A percentile compares a stretch with the other conserved stretches of the same genome.
phyloP scores from a whole-genome alignment of 2,888 invertebrate species.

The Brachynemurus nebulosus region DNA sequence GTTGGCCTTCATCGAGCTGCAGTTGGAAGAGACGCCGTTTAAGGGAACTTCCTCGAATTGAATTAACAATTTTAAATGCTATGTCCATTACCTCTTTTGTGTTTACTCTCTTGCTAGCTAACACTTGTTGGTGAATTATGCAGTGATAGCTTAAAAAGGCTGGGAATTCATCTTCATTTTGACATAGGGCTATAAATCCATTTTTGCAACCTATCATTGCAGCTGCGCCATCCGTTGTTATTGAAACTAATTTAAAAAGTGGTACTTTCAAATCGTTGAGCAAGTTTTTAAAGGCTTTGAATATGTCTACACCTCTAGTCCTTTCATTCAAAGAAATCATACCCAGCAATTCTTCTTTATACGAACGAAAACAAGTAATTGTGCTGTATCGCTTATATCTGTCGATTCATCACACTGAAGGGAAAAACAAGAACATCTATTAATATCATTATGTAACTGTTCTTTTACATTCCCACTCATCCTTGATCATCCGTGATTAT shows the following conservation, averaged over 20 bases:
- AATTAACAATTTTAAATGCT: constrained; percentile 16
- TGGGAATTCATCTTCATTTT: no score
- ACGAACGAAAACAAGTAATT: constrained; percentile 15
- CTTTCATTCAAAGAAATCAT: constrained; percentile 16
- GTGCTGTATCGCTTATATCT: constrained; percentile 10
- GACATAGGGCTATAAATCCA: constrained; percentile 14
- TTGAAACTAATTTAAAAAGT: constrained; percentile 10
- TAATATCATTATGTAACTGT: constrained; percentile 12
- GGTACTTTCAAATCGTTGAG: constrained; percentile 14
- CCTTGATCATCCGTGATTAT: constrained; percentile 11
- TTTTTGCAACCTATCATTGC: constrained; percentile 14
- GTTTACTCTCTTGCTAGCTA: constrained; percentile 12
- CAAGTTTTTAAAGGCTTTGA: constrained; percentile 14
- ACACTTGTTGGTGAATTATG: constrained; percentile 15
- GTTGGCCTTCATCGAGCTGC: constrained; percentile 13
- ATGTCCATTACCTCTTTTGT: constrained; percentile 13
- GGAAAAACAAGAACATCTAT: constrained; percentile 13
- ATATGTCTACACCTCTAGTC: constrained; percentile 18
- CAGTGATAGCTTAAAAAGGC: no score
- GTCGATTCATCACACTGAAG: constrained; percentile 13
- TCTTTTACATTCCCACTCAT: constrained; percentile 10
- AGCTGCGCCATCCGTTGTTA: constrained; percentile 15
- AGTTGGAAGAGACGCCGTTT: constrained; percentile 15
- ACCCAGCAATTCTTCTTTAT: constrained; percentile 16
- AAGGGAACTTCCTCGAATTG: constrained; percentile 14